phyloP scores from a whole-genome alignment of 2,113 vertebrate genomes.

The Ageneiosus marmoratus region DNA sequence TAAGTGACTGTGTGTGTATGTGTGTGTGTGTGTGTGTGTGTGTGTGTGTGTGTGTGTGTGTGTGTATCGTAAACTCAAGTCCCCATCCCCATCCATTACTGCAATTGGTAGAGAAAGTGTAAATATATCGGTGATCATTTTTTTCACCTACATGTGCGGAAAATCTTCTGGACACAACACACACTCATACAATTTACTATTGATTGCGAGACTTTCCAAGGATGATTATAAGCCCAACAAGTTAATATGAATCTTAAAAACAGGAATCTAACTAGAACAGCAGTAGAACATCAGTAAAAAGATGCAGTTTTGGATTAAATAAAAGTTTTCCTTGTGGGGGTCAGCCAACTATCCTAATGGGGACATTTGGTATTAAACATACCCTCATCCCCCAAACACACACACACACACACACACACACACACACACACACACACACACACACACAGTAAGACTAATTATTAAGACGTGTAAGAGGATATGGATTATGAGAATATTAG shows the following conservation, averaged over 20 bases:
- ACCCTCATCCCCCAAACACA: not conserved
- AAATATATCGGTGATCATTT: not conserved
- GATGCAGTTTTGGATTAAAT: not conserved
- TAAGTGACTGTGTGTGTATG: no score
- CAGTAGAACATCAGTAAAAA: not conserved
- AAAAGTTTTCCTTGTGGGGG: not conserved
- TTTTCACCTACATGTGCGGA: not conserved
- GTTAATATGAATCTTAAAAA: no score
- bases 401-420: not conserved
- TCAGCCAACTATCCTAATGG: not conserved
- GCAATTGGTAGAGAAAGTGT: not conserved
- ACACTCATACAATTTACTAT: not conserved
- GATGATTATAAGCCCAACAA: not conserved
- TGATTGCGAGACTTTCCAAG: not conserved
- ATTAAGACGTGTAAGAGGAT: not conserved
- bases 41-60: no score
- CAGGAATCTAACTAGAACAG: not conserved
- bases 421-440: not conserved
- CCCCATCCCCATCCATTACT: no score
- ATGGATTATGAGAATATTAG: slow-evolving; percentile 20
- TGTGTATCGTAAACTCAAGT: no score
- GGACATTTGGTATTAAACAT: not conserved
- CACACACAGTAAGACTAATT: not conserved
- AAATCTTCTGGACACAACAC: not conserved
- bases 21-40: no score